phyloP scores from a whole-genome alignment of 1,140 invertebrate genomes.

The Diabrotica undecimpunctata region DNA sequence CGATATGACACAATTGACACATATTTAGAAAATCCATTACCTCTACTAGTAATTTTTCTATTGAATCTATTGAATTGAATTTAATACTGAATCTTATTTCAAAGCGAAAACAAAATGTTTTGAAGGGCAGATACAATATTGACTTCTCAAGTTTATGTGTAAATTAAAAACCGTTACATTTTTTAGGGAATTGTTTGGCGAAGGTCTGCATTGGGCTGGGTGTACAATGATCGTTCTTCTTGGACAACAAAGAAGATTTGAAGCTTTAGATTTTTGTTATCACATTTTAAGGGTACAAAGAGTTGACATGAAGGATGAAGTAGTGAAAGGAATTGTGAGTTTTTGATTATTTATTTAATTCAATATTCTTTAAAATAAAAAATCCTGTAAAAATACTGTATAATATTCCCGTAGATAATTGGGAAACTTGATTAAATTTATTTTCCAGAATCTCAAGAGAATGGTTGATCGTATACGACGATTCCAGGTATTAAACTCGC shows the following conservation, averaged over 20 bases:
- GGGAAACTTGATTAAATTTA: slow-evolving; percentile 32
- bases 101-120: no score
- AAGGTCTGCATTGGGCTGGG: slow-evolving; percentile 98
- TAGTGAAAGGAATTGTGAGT: slow-evolving; percentile 94
- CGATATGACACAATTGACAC: no score
- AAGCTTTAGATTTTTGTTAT: slow-evolving; percentile 98
- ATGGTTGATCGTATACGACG: slow-evolving; percentile 97
- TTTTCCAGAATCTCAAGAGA: slow-evolving; percentile 83
- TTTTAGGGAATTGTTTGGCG: slow-evolving; percentile 90
- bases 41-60: no score
- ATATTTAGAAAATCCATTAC: no score
- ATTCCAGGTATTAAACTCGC: slow-evolving; percentile 97
- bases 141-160: no score
- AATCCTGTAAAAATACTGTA: no score
- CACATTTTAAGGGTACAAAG: slow-evolving; percentile 95
- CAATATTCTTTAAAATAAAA: not conserved
- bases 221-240: slow-evolving; percentile 97
- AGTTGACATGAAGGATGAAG: slow-evolving; percentile 94
- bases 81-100: no score
- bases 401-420: no score
- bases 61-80: no score
- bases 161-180: no score
- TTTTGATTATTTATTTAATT: not conserved
- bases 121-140: no score
- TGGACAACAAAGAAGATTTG: slow-evolving; percentile 94